Conservation (phyloP, 2,113 vertebrate species). For the Amphiprion ocellaris region DNA sequence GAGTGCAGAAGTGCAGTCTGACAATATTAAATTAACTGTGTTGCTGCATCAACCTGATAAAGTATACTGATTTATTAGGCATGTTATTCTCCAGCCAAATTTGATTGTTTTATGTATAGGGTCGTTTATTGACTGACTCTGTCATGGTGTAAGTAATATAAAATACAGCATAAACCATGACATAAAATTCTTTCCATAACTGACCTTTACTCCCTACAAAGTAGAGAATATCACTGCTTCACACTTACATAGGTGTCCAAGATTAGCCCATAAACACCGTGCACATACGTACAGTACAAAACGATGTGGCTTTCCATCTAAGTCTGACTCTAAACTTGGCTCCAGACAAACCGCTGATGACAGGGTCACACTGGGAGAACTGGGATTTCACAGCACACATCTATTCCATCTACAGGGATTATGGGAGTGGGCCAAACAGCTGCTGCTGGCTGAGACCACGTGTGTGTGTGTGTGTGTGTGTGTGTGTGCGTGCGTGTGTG, state of each 20-base stretch:
- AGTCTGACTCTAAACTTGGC: conserved; percentile 39
- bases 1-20: no score
- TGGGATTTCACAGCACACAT: conserved; percentile 66
- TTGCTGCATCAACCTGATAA: no score
- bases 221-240: not conserved
- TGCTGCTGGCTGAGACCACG: conserved; percentile 45
- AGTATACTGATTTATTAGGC: not conserved
- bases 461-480: conserved; percentile 1
- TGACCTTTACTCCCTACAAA: not conserved
- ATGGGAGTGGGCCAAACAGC: conserved; percentile 64
- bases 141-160: not conserved
- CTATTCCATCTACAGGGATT: conserved; percentile 69
- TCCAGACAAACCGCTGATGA: conserved; percentile 37
- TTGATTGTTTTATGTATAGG: not conserved
- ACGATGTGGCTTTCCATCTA: conserved; percentile 3
- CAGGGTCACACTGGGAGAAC: conserved; percentile 54
- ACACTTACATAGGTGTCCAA: conserved; percentile 19
- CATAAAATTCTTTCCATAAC: not conserved
- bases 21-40: no score
- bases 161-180: not conserved
- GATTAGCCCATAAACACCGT: conserved; percentile 20
- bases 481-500: conserved; percentile 18
- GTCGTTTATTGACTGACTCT: not conserved
- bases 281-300: not conserved
- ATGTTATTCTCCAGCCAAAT: not conserved